These are phyloP conservation scores for Zaprionus kolodkinae DNA, from an alignment of 1,140 invertebrate species.

Conservation along the genomic window DNA sequence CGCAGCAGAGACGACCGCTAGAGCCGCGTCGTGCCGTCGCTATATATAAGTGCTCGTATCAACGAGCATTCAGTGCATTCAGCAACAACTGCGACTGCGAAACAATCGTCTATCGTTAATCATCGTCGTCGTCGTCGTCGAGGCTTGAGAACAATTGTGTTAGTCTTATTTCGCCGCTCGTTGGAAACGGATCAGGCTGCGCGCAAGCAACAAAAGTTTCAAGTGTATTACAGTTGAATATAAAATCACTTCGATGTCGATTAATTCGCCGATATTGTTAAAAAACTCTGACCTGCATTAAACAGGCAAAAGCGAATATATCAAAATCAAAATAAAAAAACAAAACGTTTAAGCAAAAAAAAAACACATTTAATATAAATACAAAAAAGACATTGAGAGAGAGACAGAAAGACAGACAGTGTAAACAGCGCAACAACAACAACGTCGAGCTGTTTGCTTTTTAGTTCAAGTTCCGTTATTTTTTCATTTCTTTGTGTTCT, in stretches of 20 bases:
- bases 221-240: slow-evolving; percentile 61
- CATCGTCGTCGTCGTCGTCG: background rate
- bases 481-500: slow-evolving; percentile 71
- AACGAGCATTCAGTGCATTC: slow-evolving; percentile 48
- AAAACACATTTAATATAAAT: slow-evolving; percentile 19
- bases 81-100: slow-evolving; percentile 37
- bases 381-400: slow-evolving; percentile 26
- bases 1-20: background rate
- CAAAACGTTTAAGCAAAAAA: slow-evolving; percentile 4
- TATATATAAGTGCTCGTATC: slow-evolving; percentile 51
- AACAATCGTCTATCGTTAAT: slow-evolving; percentile 17
- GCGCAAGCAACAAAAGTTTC: slow-evolving; percentile 13
- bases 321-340: slow-evolving; percentile 10
- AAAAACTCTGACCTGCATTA: slow-evolving; percentile 82
- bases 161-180: slow-evolving; percentile 58
- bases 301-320: slow-evolving; percentile 73
- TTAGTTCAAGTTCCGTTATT: slow-evolving; percentile 74
- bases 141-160: slow-evolving; percentile 18
- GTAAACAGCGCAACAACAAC: slow-evolving; percentile 22
- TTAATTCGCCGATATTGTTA: slow-evolving; percentile 82
- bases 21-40: background rate
- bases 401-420: slow-evolving; percentile 16
- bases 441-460: slow-evolving; percentile 68
- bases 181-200: slow-evolving; percentile 41
- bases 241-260: slow-evolving; percentile 83